Percentiles rank a stretch among this genome's conserved stretches.
phyloP scores from a whole-genome alignment of 1,140 invertebrate genomes.

The Liolophura sinensis region DNA sequence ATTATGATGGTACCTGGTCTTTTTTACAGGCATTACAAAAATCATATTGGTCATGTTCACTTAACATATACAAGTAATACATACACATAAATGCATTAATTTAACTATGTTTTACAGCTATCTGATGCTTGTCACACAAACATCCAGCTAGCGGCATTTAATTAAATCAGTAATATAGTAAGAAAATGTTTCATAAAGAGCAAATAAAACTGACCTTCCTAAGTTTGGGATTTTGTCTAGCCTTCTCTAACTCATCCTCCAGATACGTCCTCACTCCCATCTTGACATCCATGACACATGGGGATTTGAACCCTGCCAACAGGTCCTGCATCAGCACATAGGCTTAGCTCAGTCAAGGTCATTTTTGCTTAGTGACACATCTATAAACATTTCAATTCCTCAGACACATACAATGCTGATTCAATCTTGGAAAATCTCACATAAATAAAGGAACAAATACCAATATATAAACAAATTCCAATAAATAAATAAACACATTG shows the following conservation, averaged over 20 bases:
- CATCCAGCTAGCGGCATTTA: neutral
- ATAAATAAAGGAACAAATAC: too few relatives aligned
- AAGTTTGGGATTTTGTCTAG: slow-evolving; percentile 91
- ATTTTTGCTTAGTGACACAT: neutral
- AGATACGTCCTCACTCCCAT: slow-evolving; percentile 92
- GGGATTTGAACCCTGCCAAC: slow-evolving; percentile 84
- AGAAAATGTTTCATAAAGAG: neutral
- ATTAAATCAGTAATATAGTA: too few relatives aligned
- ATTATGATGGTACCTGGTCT: too few relatives aligned
- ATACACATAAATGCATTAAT: too few relatives aligned
- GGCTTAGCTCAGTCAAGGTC: slow-evolving; percentile 47
- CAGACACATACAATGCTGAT: too few relatives aligned
- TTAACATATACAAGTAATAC: too few relatives aligned
- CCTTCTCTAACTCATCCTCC: slow-evolving; percentile 91
- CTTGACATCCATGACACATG: slow-evolving; percentile 97
- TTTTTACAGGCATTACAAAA: too few relatives aligned
- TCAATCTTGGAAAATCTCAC: too few relatives aligned
- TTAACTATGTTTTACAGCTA: neutral
- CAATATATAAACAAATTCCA: too few relatives aligned
- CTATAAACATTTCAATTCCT: too few relatives aligned
- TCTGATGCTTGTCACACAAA: neutral
- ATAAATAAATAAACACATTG: too few relatives aligned
- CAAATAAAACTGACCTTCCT: slow-evolving; percentile 69
- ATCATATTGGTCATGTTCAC: too few relatives aligned
- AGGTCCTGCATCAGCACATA: slow-evolving; percentile 93